These are phyloP conservation scores for Miltochrista miniata DNA, from an alignment of 2,888 invertebrate genomes.

Conservation along the genomic window DNA sequence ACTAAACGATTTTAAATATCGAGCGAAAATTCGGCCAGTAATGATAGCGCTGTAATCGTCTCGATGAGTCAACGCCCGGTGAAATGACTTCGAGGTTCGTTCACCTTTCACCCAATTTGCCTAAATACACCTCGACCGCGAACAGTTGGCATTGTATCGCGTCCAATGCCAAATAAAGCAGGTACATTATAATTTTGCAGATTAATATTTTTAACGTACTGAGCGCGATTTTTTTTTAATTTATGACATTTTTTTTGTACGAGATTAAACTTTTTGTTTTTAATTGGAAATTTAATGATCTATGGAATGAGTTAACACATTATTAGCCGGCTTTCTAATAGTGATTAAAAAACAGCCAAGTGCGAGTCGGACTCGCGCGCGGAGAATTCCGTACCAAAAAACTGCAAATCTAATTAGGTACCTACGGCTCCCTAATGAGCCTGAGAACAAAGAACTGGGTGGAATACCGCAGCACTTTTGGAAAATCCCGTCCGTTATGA, in stretches of 20 bases:
- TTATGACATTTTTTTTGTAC: background rate
- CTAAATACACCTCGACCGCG: slow-evolving; percentile 55
- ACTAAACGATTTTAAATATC: slow-evolving; percentile 36
- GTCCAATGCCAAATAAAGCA: slow-evolving; percentile 29
- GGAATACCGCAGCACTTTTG: no score
- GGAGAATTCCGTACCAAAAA: no score
- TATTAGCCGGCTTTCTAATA: no score
- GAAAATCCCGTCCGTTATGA: no score
- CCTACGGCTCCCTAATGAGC: no score
- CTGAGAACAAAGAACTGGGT: no score
- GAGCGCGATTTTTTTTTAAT: slow-evolving; percentile 10
- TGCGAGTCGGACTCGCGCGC: no score
- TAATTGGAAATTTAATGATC: no score
- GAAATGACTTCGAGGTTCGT: slow-evolving; percentile 64
- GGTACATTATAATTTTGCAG: slow-evolving; percentile 38
- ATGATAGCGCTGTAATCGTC: slow-evolving; percentile 64
- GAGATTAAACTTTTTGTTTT: no score
- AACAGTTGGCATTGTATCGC: slow-evolving; percentile 45
- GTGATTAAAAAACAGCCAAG: no score
- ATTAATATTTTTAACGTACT: slow-evolving; percentile 30
- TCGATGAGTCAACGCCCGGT: slow-evolving; percentile 67
- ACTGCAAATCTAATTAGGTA: no score
- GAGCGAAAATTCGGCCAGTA: slow-evolving; percentile 65
- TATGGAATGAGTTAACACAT: no score
- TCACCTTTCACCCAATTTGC: slow-evolving; percentile 78